Conservation (phyloP, 2,113 vertebrate genomes). For the Micromys minutus region DNA sequence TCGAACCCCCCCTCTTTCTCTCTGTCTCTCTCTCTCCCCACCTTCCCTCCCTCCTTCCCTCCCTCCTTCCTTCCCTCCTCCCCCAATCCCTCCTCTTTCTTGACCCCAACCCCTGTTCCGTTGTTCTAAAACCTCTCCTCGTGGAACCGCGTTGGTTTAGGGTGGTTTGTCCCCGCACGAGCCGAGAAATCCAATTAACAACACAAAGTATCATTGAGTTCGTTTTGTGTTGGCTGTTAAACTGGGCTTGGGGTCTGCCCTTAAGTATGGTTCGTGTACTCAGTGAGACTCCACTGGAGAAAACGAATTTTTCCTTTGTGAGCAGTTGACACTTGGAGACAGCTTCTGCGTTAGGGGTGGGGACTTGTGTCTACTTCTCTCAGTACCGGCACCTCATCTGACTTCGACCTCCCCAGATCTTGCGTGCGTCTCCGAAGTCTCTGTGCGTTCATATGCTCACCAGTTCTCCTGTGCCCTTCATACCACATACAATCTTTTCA, state of each 20-base stretch:
- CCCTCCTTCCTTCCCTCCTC: too few relatives aligned
- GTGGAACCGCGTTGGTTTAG: too few relatives aligned
- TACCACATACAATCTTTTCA: not conserved
- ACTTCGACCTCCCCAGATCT: not conserved
- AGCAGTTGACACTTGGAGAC: not conserved
- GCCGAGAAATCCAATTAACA: too few relatives aligned
- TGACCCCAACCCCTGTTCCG: too few relatives aligned
- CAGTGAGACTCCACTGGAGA: not conserved
- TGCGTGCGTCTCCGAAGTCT: not conserved
- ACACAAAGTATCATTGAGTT: not conserved
- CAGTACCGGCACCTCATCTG: not conserved
- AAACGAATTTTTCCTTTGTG: not conserved
- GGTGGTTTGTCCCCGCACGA: too few relatives aligned
- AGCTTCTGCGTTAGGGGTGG: not conserved
- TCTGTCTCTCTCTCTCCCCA: too few relatives aligned
- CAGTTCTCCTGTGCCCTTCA: not conserved
- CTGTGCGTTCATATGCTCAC: not conserved
- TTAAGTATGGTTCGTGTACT: not conserved
- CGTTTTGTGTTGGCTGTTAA: not conserved
- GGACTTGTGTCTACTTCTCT: not conserved
- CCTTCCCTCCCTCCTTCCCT: too few relatives aligned
- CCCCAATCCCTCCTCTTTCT: too few relatives aligned
- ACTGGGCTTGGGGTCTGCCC: not conserved
- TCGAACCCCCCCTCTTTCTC: too few relatives aligned
- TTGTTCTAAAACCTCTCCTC: too few relatives aligned